These are phyloP conservation scores for Conomelus anceps DNA, from an alignment of 2,888 invertebrate species.

Conservation along the genomic window DNA sequence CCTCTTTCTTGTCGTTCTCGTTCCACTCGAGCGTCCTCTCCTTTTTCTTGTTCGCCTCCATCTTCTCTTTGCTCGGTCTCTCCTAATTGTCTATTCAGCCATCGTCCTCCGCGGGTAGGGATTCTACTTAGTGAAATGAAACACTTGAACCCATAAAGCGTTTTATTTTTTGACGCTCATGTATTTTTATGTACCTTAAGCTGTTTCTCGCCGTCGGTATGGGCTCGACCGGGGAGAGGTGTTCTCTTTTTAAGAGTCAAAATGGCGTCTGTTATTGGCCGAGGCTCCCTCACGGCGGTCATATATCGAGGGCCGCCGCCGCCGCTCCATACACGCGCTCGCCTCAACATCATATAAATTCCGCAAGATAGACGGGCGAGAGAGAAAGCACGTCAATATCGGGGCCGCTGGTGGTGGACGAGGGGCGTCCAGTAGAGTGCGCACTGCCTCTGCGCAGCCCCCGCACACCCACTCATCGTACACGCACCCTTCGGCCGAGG, in stretches of 20 bases:
- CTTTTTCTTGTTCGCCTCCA: not conserved
- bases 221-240: constrained; percentile 13
- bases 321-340: constrained; percentile 21
- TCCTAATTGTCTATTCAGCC: constrained; percentile 13
- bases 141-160: constrained; percentile 13
- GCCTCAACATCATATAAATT: constrained; percentile 28
- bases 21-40: not conserved
- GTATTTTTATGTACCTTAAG: constrained; percentile 13
- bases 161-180: constrained; percentile 14
- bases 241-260: constrained; percentile 29
- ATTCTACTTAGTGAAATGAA: constrained; percentile 14
- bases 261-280: constrained; percentile 30
- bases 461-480: constrained; percentile 18
- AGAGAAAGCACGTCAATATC: constrained; percentile 22
- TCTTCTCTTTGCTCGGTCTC: not conserved
- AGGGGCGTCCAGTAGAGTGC: not conserved
- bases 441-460: constrained; percentile 22
- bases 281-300: constrained; percentile 21
- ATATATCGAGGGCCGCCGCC: constrained; percentile 21
- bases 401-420: not conserved
- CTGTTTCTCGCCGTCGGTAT: not conserved
- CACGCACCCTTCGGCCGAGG: constrained; percentile 19
- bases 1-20: not conserved
- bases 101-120: constrained; percentile 6
- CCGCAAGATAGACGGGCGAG: constrained; percentile 26